A percentile compares a stretch with the other conserved stretches of the same genome.
Conservation (phyloP, 1,140 invertebrate genomes). For the Telenomus remus region DNA sequence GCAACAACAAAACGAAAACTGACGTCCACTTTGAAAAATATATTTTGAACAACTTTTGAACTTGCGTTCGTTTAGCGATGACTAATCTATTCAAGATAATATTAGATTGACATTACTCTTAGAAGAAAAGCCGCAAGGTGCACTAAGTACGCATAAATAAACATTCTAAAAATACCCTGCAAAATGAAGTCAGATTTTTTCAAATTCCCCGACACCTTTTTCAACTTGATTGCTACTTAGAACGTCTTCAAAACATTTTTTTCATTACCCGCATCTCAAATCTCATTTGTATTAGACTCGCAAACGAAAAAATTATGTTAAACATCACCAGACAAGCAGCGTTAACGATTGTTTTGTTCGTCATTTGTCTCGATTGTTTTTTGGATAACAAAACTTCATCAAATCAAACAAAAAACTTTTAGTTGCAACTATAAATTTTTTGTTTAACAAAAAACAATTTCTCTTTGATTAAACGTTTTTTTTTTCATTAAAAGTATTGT, state of each 20-base stretch:
- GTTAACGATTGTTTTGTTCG: no score
- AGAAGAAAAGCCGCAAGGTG: slow-evolving; percentile 26
- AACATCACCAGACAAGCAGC: no score
- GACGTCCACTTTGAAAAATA: no score
- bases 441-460: no score
- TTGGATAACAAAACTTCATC: no score
- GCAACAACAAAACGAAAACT: no score
- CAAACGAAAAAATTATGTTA: neutral
- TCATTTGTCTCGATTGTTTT: no score
- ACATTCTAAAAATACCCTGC: slow-evolving; percentile 32
- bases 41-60: slow-evolving; percentile 2
- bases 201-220: neutral
- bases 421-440: no score
- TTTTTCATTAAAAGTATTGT: no score
- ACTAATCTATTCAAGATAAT: slow-evolving; percentile 35
- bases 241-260: neutral
- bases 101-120: slow-evolving; percentile 35
- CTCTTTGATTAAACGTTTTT: no score
- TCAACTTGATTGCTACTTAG: neutral
- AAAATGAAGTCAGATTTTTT: slow-evolving; percentile 27
- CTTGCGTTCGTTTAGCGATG: slow-evolving; percentile 12
- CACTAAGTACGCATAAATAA: slow-evolving; percentile 34
- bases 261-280: neutral
- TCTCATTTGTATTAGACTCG: neutral
- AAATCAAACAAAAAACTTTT: no score